These are phyloP conservation scores for Chaetodon trifascialis DNA, from an alignment of 2,113 vertebrate genomes.

Conservation along the genomic window DNA sequence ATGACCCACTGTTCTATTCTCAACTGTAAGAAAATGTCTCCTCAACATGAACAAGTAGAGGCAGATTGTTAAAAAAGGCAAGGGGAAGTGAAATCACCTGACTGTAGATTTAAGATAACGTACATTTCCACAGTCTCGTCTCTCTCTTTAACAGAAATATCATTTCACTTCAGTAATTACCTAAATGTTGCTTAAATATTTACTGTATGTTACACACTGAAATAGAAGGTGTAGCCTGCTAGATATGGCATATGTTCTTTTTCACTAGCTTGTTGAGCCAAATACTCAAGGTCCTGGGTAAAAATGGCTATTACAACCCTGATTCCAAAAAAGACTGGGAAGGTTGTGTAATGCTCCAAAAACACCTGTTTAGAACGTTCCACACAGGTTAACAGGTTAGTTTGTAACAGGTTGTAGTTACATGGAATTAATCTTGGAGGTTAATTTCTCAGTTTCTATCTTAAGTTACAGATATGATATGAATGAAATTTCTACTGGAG, in stretches of 20 bases:
- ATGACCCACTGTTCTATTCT: background rate
- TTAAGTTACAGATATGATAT: no score
- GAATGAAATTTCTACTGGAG: no score
- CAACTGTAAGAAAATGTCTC: background rate
- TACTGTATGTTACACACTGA: background rate
- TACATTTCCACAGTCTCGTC: background rate
- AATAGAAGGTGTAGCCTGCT: background rate
- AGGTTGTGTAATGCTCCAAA: no score
- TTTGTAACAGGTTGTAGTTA: no score
- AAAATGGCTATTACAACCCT: no score
- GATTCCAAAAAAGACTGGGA: no score
- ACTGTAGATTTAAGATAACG: background rate
- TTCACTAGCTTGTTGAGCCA: background rate
- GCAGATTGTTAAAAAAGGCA: background rate
- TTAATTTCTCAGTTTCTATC: no score
- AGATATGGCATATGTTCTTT: background rate
- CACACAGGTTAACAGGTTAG: no score
- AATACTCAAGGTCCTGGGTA: no score
- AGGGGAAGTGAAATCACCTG: background rate
- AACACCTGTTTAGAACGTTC: no score
- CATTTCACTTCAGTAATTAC: background rate
- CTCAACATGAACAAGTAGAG: background rate
- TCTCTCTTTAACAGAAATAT: background rate
- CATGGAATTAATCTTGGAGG: no score
- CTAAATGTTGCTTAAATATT: background rate